Evolutionary conservation across 53 echinoderm and acorn worm species (phyloP).

Genomic region (Glandiceps talaboti): DNA sequence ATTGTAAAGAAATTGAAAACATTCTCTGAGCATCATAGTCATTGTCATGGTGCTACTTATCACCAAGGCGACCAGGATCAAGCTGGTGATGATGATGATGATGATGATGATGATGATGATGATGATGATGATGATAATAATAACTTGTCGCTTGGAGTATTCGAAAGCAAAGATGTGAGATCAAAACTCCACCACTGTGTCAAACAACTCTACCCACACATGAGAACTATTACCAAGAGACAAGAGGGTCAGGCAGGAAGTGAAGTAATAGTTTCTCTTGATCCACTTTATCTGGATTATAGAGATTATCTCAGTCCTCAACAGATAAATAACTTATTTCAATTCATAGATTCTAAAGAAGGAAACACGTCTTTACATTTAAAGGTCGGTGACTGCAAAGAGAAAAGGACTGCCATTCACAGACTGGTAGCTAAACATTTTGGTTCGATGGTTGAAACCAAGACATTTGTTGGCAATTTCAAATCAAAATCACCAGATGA

Average conservation of each 20-base stretch:
- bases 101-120: no score
- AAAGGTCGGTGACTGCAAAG: slow-evolving; percentile 13
- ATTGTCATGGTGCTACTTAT: not conserved
- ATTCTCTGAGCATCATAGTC: not conserved
- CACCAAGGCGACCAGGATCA: not conserved
- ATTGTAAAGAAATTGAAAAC: not conserved
- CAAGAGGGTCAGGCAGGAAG: not conserved
- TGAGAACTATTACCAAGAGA: slow-evolving; percentile 11
- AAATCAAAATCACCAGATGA: not conserved
- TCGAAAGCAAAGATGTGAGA: slow-evolving; percentile 29
- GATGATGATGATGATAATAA: no score
- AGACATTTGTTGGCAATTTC: slow-evolving; percentile 25
- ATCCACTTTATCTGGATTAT: slow-evolving; percentile 24
- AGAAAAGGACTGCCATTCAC: slow-evolving; percentile 44
- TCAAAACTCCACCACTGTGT: slow-evolving; percentile 30
- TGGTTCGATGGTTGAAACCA: slow-evolving; percentile 57
- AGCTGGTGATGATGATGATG: not conserved
- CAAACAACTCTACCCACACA: slow-evolving; percentile 41
- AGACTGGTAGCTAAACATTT: slow-evolving; percentile 51
- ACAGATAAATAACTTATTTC: slow-evolving; percentile 21
- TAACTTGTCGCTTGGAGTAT: slow-evolving; percentile 10
- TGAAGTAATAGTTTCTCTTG: slow-evolving; percentile 22
- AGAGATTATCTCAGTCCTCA: slow-evolving; percentile 3
- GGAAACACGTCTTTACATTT: slow-evolving; percentile 18
- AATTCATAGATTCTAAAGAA: slow-evolving; percentile 38